Conservation (phyloP, 2,113 vertebrate species). For the Eonycteris spelaea region DNA sequence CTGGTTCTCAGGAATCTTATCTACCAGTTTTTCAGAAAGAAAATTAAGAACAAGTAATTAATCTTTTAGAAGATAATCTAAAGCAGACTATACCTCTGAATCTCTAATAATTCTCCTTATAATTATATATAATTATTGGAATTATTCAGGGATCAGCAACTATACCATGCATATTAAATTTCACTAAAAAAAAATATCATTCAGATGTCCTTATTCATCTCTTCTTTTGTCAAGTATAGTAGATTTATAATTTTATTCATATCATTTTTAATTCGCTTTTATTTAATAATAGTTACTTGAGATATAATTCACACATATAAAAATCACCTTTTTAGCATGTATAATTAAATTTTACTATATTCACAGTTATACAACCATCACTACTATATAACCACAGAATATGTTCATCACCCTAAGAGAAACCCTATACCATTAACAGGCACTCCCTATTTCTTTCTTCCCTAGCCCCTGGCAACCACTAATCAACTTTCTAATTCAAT, state of each 20-base stretch:
- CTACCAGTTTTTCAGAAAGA: neutral
- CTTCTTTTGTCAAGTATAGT: neutral
- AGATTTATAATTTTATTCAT: neutral
- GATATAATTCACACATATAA: neutral
- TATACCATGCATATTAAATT: neutral
- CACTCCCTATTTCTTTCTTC: neutral
- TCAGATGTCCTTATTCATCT: neutral
- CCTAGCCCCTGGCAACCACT: neutral
- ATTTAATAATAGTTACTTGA: neutral
- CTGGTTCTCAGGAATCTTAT: neutral
- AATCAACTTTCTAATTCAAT: neutral
- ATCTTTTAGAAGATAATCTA: slow-evolving; percentile 9
- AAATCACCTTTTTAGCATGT: neutral
- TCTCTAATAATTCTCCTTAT: neutral
- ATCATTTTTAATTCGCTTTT: neutral
- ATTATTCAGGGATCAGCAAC: neutral
- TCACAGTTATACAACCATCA: neutral
- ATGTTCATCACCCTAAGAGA: neutral
- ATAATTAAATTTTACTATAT: neutral
- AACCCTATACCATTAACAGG: neutral
- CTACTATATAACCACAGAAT: neutral
- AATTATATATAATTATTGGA: neutral
- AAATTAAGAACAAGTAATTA: neutral
- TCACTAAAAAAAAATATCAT: neutral
- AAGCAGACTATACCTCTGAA: neutral